Base-by-base conservation (phyloP, 2,888 invertebrate species). In the Melanargia galathea region DNA sequence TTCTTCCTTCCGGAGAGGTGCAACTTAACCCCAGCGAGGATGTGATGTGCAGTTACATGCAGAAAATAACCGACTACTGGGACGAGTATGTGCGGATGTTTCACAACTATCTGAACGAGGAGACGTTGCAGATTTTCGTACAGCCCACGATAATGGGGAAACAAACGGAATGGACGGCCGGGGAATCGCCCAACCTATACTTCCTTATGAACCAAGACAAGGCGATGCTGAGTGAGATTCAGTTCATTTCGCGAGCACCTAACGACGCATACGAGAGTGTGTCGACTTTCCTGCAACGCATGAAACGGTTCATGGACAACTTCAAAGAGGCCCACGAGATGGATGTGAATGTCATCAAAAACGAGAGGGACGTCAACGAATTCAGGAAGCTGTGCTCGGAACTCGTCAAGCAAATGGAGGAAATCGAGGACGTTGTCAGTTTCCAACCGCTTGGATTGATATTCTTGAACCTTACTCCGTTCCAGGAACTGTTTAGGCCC, bases 81-180 rank as follows among this genome's bases (percentile, higher is more conserved):
- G 92, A 93, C 68, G 94, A 95, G 74, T 93, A 94, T 46, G 93
- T 95, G 0, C 89, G 93, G 22, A 92, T 91, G n/a, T 93, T 96
- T 22, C 93, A 93, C 70, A 94, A 95, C 64, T 94, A 95, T 61
- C 92, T 97, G 0, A 93, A 94, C 43, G 97, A 97, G 73, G 87
- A 93, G 1, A 82, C 92, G 22, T 94, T 95, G 73, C 92, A 93
- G 73, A 93, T 94, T 58, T 97, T 97, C 74, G 96, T 96, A 2
- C 94, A 95, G 93, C 97, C 97, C 0, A 93, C 95, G 18, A 95
- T 97, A 67, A 96, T 97, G 92, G 95, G 95, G 18, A 95, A 96
- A 75, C 93, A 94, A 75, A 96, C 97, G 71, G 95, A 96, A 48
- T 93, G 95, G 79, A 93, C 95, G 0, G 95, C 95, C 61, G 96